Conservation (phyloP, 2,888 invertebrate genomes). For the Eutolmus rufibarbis region DNA sequence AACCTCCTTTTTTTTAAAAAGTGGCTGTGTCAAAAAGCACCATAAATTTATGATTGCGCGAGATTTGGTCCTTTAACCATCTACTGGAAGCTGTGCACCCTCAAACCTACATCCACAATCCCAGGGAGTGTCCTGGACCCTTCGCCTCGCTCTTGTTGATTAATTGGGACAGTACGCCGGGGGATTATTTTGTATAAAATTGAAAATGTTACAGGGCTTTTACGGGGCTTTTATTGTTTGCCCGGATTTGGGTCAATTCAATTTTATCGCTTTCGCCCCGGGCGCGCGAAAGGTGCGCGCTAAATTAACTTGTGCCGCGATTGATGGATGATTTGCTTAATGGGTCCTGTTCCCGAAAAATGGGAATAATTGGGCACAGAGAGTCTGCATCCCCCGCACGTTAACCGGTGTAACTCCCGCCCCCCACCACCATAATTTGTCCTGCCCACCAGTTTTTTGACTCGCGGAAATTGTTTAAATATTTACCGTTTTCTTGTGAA, state of each 20-base stretch:
- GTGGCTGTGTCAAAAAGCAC: neutral
- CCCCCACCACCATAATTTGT: neutral
- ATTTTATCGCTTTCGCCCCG: neutral
- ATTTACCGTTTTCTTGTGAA: neutral
- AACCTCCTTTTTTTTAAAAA: no score
- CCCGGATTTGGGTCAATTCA: neutral
- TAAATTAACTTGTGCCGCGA: neutral
- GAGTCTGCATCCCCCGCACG: neutral
- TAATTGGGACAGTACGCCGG: conserved; percentile 5
- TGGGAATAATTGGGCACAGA: neutral
- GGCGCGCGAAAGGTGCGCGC: neutral
- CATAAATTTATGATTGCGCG: conserved; percentile 5
- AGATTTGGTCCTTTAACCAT: neutral
- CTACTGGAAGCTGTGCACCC: neutral
- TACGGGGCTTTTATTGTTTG: conserved; percentile 25
- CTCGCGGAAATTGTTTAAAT: neutral
- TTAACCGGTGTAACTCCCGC: neutral
- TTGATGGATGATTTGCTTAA: neutral
- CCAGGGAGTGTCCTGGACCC: neutral
- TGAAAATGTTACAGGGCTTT: conserved; percentile 20
- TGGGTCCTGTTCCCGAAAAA: neutral
- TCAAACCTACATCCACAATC: neutral
- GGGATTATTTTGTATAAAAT: conserved; percentile 27
- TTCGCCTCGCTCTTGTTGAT: neutral
- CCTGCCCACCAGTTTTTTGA: neutral